A percentile compares a stretch with the other conserved stretches of the same genome.
These are phyloP conservation scores for Caiman crocodilus DNA, from an alignment of 2,797 vertebrate genomes.

Conservation along the genomic window DNA sequence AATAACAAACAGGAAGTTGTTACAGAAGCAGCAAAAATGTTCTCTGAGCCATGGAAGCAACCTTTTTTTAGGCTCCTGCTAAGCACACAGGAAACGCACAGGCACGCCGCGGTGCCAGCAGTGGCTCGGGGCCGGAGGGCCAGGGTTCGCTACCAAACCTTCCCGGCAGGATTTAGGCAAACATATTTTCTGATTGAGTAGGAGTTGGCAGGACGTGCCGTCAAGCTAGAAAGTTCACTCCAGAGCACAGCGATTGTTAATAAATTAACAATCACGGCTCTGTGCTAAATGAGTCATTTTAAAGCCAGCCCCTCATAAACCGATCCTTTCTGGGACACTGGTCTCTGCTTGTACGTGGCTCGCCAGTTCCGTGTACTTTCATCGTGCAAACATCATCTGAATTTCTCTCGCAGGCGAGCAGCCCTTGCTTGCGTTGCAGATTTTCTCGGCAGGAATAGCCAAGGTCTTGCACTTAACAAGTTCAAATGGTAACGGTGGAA, in stretches of 20 bases:
- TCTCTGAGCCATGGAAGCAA: background rate
- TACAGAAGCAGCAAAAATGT: constrained; percentile 11
- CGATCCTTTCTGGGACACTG: constrained; percentile 56
- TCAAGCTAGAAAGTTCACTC: constrained; percentile 41
- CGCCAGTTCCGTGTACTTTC: constrained; percentile 40
- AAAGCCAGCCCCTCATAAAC: constrained; percentile 66
- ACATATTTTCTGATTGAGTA: constrained; percentile 40
- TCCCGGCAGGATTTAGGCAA: constrained; percentile 62
- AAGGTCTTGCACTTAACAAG: background rate
- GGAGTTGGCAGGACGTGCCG: constrained; percentile 36
- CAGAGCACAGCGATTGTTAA: constrained; percentile 60
- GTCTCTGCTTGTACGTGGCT: constrained; percentile 47
- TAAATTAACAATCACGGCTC: constrained; percentile 67
- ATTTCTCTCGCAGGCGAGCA: background rate
- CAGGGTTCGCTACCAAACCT: constrained; percentile 48
- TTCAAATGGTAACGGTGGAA: background rate
- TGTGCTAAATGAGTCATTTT: constrained; percentile 71
- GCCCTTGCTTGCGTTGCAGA: constrained; percentile 6
- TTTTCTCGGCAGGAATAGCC: background rate
- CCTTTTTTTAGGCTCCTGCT: rapidly evolving
- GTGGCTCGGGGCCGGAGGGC: rapidly evolving
- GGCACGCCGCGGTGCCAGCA: background rate
- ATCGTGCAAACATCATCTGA: constrained; percentile 42
- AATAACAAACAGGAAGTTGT: constrained; percentile 4
- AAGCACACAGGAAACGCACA: background rate